Evolutionary conservation across 2,888 invertebrate genomes (phyloP), one percentile per base, ranked within the genome.

Genomic region (Drosophila rellima): DNA sequence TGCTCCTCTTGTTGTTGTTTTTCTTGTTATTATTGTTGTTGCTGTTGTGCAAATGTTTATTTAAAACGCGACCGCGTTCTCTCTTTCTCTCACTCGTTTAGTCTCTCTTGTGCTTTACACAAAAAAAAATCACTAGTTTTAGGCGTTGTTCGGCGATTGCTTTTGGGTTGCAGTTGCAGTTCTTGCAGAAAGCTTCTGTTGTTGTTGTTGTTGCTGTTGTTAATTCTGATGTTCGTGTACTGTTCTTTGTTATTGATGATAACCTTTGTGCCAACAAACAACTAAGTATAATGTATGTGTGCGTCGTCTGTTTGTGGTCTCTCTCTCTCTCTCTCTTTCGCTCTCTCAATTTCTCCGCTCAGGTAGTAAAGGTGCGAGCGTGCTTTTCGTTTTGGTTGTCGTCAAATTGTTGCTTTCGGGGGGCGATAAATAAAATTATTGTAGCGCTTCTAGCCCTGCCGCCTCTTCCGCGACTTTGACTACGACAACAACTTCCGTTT

Each of bases 111-210:
- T 40, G 40, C 40, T 40, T 18, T 20, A 40, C 17, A 61, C 52
- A 70, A 65, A 65, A 65, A 65, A 67, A 82, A 68, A 69, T 80
- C 81, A 81, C 74, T 87, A 77, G 77, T 78, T 82, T 78, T 84
- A 87, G 85, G 88, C 85, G 85, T 87, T 85, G 84, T 84, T 84
- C 80, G 88, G 69, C 76, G 82, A 87, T 87, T 87, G 88, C 87
- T 85, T 85, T 78, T 87, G 63, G 82, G 75, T 86, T 85, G 78
- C 87, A 68, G 75, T 87, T 77, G 68, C 78, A 74, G 82, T 85
- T 74, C 70, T 82, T 85, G 70, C 66, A 73, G 68, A 73, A 74
- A 77, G 63, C 66, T 78, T 59, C 65, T 68, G 31, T 80, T 70
- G 51, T 54, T 70, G 51, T 54, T 75, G 52, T 63, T 64, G 62